Base-by-base conservation (phyloP, 1,140 invertebrate genomes). In the Carposina sasakii region DNA sequence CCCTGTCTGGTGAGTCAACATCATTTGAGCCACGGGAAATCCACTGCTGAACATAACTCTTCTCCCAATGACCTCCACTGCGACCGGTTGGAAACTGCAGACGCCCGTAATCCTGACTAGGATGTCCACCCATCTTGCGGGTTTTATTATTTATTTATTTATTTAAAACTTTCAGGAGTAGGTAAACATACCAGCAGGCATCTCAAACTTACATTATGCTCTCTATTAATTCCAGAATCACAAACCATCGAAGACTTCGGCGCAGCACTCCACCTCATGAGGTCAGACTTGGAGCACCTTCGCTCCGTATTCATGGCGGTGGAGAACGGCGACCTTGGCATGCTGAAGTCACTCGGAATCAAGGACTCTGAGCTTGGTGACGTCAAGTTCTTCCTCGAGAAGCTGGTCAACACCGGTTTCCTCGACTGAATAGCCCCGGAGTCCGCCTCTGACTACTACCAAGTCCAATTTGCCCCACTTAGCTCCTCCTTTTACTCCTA, bases 361-460 rank as follows among this genome's bases (percentile, higher is more conserved):
- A 96, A 97, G 82, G 96, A 97, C 79, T 96, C 95, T 0, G 96
- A 98, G 76, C 87, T 98, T 21, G 95, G 96, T n/a, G 96, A 98
- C 73, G 96, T 98, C 19, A 97, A 97, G 75, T 98, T 98, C 87
- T 98, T 98, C 88, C 88, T 98, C 51, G 96, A 98, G 85, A 97
- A 98, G 85, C 89, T 98, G 54, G 94, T 97, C 33, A 96, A 97
- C 82, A 98, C 96, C 51, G 96, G 96, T 54, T 98, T 98, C 87
- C 91, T 98, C 68, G 96, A 97, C 87, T 97, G 92, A 95, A 89
- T 88, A 87, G 88, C 88, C 71, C 87, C 87, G 85, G 88, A 89
- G 86, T 88, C 87, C 71, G 87, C 87, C 88, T 89, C 88, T 86
- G 86, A 87, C 71, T 88, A 87, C 79, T 88, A 88, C 76, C 85